These are phyloP conservation scores for Muscicapa adusta DNA, from an alignment of 2,113 vertebrate genomes.

Conservation along the genomic window DNA sequence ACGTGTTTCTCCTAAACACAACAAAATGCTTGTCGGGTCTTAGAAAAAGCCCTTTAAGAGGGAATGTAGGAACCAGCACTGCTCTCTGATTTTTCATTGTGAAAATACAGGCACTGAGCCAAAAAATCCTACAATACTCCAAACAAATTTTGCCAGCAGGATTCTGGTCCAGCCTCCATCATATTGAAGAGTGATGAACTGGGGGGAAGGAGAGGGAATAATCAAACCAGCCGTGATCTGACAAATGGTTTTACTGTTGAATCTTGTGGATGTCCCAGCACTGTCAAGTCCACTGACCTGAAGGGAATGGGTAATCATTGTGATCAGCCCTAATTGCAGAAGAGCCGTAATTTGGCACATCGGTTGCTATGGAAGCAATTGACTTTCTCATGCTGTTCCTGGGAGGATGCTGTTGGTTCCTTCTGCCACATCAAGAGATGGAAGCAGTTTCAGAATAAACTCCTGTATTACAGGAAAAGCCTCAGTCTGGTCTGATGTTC, in stretches of 20 bases:
- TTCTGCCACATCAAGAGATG: neutral
- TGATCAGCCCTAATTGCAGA: neutral
- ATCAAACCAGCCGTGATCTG: neutral
- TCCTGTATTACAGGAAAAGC: neutral
- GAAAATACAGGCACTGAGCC: neutral
- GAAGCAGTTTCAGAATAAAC: neutral
- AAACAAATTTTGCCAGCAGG: neutral
- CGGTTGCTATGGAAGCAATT: neutral
- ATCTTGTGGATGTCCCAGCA: neutral
- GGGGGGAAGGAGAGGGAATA: neutral
- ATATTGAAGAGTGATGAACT: neutral
- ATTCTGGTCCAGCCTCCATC: neutral
- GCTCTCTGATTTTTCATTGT: neutral
- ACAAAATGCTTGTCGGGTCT: neutral
- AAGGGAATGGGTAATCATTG: constrained; percentile 37
- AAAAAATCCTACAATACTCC: neutral
- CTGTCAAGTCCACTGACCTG: constrained; percentile 21
- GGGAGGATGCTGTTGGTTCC: neutral
- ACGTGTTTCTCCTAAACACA: neutral
- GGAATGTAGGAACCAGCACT: neutral
- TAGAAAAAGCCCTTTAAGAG: neutral
- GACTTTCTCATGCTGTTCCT: neutral
- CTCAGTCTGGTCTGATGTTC: neutral
- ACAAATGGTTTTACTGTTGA: neutral
- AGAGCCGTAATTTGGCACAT: neutral